Evolutionary conservation across 2,113 vertebrate species (phyloP).

Genomic region (cattle (Bos taurus)): DNA sequence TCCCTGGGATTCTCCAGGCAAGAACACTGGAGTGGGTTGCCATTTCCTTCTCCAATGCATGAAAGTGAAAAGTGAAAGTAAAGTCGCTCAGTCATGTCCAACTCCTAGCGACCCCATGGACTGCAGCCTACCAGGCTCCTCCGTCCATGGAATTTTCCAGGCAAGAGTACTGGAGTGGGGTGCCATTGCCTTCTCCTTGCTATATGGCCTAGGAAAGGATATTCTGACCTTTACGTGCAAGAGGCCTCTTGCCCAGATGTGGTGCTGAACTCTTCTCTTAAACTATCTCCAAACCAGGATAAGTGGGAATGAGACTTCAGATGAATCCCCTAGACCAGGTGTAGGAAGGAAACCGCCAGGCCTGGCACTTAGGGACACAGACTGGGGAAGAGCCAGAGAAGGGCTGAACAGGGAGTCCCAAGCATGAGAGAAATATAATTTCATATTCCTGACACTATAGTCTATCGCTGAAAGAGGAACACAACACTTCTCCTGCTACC

Average conservation of each 20-base stretch:
- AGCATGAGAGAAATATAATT: background rate
- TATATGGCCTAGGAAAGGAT: background rate
- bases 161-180: no score
- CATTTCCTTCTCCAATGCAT: no score
- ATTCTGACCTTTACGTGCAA: background rate
- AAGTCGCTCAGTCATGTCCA: no score
- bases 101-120: no score
- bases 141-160: no score
- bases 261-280: constrained; percentile 3
- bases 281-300: background rate
- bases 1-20: no score
- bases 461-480: background rate
- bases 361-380: background rate
- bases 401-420: background rate
- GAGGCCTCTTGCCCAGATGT: background rate
- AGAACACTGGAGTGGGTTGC: no score
- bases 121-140: no score
- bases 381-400: background rate
- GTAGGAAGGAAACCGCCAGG: background rate
- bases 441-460: background rate
- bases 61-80: no score
- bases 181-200: no score
- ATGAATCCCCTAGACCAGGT: background rate
- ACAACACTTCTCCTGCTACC: background rate
- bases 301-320: background rate